Base-by-base conservation (phyloP, 1,140 invertebrate genomes). In the Mya arenaria region DNA sequence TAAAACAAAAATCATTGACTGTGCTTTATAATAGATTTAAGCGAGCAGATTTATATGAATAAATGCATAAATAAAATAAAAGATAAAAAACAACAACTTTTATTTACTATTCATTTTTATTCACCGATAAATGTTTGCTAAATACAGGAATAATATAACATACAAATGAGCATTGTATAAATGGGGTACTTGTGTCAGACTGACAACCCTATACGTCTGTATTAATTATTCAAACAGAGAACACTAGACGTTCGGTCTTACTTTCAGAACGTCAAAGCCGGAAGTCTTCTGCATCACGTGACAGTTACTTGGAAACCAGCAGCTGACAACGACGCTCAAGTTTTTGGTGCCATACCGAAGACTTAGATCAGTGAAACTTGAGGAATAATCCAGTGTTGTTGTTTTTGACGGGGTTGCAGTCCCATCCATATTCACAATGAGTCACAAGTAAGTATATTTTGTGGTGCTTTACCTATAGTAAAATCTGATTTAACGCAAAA, bases 391-490 rank as follows among this genome's bases (percentile, higher is more conserved):
- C 23, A 37, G 6, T 78, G 65, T 60, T 44, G 28, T 23, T 19
- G 36, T 55, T 78, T 60, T 19, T 36, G 15, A 32, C n/a, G 60
- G 60, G 60, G 34, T 63, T 25, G 34, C 28, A 28, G 32, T 58
- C 74, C 74, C 15, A 34, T 4, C 56, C 1, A 41, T 25, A 66
- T 36, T 37, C 56, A 78, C 62, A 34, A 78, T 78, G 74, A 78
- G 74, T 78, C 74, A 78, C 74, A 78, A 78, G 74, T 78, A 68
- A 78, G 74, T 66, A 17, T 32, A n/a, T 32, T 4, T 74, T 13
- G 4, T 30, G 37, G 37, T 15, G n/a, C 10, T 28, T 3, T n/a
- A n/a, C n/a, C n/a, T n/a, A n/a, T n/a, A n/a, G n/a, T n/a, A n/a
- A n/a, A n/a, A n/a, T n/a, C n/a, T n/a, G n/a, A n/a, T n/a, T n/a